These are phyloP conservation scores for Anguilla rostrata DNA, from an alignment of 2,113 vertebrate genomes.

Conservation along the genomic window DNA sequence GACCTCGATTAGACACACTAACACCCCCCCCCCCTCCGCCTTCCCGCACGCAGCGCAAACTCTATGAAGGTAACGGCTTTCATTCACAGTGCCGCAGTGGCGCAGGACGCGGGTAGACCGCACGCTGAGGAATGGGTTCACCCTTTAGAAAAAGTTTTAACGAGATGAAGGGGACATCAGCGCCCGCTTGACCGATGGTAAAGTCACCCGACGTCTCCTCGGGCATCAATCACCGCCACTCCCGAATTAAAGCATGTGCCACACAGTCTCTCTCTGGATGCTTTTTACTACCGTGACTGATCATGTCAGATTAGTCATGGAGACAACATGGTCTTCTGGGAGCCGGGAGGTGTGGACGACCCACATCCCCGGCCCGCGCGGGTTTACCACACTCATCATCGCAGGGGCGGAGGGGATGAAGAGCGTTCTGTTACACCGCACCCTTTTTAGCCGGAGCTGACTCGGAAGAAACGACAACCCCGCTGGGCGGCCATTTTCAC, in stretches of 20 bases:
- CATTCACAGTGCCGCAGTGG: not conserved
- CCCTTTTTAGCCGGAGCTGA: not conserved
- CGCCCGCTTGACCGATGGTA: constrained; percentile 60
- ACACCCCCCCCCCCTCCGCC: constrained; percentile 18
- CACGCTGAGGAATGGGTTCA: constrained; percentile 35
- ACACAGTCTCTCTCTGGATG: not conserved
- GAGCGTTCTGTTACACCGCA: not conserved
- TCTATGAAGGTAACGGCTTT: constrained; percentile 26
- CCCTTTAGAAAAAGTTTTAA: constrained; percentile 57
- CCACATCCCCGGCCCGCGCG: constrained; percentile 18
- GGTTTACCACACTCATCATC: constrained; percentile 31
- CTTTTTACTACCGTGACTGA: not conserved
- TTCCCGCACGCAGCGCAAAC: not conserved
- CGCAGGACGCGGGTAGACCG: not conserved
- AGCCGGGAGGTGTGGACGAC: constrained; percentile 39
- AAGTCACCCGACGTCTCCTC: constrained; percentile 49
- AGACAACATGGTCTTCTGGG: constrained; percentile 32
- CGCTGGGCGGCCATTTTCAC: constrained; percentile 15
- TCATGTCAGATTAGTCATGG: not conserved
- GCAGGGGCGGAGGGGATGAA: not conserved
- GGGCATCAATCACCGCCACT: constrained; percentile 62
- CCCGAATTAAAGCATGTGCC: constrained; percentile 59
- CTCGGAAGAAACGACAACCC: not conserved
- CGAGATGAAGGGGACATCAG: constrained; percentile 47
- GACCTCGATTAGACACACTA: constrained; percentile 23